These are phyloP conservation scores for Reticulitermes speratus DNA, from an alignment of 1,140 invertebrate species.

Conservation along the genomic window DNA sequence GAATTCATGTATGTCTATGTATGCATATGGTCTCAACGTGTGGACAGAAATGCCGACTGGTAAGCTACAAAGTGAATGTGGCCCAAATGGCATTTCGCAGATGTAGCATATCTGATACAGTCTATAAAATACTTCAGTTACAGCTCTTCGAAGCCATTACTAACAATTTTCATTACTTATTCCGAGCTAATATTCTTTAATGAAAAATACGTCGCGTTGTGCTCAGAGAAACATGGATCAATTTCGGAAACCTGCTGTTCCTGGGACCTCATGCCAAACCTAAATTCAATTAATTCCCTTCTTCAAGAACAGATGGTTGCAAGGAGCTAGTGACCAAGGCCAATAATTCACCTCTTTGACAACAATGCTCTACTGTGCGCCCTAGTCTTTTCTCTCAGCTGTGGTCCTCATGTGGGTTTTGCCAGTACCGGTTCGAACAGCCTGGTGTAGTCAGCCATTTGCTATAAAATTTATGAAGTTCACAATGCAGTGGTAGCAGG, in stretches of 20 bases:
- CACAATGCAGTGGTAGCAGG: neutral
- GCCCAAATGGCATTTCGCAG: too few relatives aligned
- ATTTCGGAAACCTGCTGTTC: neutral
- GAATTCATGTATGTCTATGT: too few relatives aligned
- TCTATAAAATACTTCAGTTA: too few relatives aligned
- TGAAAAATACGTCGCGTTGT: too few relatives aligned
- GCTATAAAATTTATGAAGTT: neutral
- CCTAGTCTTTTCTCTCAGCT: neutral
- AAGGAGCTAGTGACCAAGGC: neutral
- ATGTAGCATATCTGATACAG: too few relatives aligned
- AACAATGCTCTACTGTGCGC: neutral
- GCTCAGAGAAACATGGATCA: neutral
- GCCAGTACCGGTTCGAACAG: neutral
- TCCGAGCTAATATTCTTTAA: too few relatives aligned
- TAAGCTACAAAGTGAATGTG: too few relatives aligned
- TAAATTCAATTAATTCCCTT: neutral
- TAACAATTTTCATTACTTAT: too few relatives aligned
- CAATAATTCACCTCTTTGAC: neutral
- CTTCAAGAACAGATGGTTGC: neutral
- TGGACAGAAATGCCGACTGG: too few relatives aligned
- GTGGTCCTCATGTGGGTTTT: too few relatives aligned
- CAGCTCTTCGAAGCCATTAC: too few relatives aligned
- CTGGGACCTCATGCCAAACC: neutral
- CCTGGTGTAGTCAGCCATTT: neutral
- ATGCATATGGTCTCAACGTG: too few relatives aligned